Conservation (phyloP, 2,888 invertebrate species). For the Sipha maydis region DNA sequence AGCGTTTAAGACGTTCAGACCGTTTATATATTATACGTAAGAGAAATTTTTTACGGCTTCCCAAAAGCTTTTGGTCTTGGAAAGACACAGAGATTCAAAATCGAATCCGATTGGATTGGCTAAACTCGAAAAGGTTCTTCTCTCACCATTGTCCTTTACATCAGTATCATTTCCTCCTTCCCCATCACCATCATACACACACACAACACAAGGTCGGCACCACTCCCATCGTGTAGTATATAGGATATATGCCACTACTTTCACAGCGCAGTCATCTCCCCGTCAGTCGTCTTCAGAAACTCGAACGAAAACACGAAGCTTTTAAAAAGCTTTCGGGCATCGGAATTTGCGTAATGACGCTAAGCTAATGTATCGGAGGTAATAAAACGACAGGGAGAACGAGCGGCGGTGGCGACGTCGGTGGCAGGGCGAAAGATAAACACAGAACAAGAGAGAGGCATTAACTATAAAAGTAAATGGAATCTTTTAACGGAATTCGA, state of each 20-base stretch:
- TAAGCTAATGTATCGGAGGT: constrained; percentile 61
- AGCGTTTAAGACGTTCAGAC: background rate
- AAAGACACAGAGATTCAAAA: constrained; percentile 45
- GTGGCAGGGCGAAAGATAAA: constrained; percentile 39
- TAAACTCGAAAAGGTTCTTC: constrained; percentile 28
- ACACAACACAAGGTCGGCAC: background rate
- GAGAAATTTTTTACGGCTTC: background rate
- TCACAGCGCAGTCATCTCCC: background rate
- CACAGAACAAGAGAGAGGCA: constrained; percentile 58
- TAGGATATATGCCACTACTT: background rate
- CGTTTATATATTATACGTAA: background rate
- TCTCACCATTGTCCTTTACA: background rate
- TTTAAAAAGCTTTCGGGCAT: constrained; percentile 61
- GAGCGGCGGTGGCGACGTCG: background rate
- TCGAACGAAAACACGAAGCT: constrained; percentile 56
- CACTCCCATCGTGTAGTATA: background rate
- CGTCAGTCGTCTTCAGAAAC: constrained; percentile 16
- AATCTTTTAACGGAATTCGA: constrained; percentile 61
- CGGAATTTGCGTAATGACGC: constrained; percentile 62
- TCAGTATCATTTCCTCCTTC: background rate
- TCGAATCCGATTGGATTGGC: constrained; percentile 53
- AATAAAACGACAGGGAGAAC: constrained; percentile 49
- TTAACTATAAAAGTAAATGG: constrained; percentile 62
- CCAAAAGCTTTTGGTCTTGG: constrained; percentile 25
- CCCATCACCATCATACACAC: background rate